Conservation (phyloP, 2,888 invertebrate species). For the Brachylomia viminalis region DNA sequence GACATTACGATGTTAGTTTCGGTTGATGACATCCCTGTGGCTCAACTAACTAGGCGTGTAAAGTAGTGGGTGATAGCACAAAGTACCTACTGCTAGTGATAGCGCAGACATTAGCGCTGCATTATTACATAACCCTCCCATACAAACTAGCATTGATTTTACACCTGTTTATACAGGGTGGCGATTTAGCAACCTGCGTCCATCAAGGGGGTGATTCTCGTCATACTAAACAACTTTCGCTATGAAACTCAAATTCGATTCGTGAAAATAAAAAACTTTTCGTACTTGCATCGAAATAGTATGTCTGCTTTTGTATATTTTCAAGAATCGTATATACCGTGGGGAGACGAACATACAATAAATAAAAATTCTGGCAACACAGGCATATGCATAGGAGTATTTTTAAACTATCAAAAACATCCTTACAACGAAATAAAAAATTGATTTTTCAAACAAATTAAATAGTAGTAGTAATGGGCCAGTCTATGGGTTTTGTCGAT, state of each 20-base stretch:
- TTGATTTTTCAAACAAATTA: no score
- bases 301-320: background rate
- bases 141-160: constrained; percentile 6
- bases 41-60: constrained; percentile 19
- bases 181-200: background rate
- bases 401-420: no score
- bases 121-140: constrained; percentile 29
- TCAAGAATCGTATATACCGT: background rate
- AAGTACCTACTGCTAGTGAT: background rate
- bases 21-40: background rate
- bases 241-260: background rate
- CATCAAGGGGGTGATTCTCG: background rate
- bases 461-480: no score
- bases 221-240: background rate
- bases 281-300: background rate
- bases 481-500: no score
- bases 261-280: background rate
- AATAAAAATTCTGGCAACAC: no score
- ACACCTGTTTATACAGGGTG: background rate
- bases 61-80: background rate
- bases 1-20: background rate
- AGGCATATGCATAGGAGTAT: no score
- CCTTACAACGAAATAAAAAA: no score
- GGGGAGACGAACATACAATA: no score
- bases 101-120: constrained; percentile 32